phyloP scores from a whole-genome alignment of 2,888 invertebrate species.

The Nomada fucata region DNA sequence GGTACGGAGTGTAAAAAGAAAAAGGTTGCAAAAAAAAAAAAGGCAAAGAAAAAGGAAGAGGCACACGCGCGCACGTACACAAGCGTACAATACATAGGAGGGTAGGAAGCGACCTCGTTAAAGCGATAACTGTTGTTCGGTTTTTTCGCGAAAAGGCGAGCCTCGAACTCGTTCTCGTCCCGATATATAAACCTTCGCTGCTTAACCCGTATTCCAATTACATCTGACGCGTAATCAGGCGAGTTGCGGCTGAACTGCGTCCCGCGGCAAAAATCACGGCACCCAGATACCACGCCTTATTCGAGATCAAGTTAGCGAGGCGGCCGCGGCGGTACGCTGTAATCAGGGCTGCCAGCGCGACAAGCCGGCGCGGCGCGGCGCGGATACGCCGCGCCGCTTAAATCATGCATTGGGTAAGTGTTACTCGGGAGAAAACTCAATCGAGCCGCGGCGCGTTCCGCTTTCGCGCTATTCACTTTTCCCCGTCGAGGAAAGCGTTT shows the following conservation, averaged over 20 bases:
- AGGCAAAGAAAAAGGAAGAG: no score
- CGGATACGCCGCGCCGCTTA: constrained; percentile 37
- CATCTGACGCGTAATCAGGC: constrained; percentile 57
- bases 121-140: constrained; percentile 56
- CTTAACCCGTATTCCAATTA: constrained; percentile 66
- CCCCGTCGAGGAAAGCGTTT: constrained; percentile 48
- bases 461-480: constrained; percentile 50
- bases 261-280: constrained; percentile 37
- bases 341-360: constrained; percentile 19
- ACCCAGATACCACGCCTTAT: constrained; percentile 56
- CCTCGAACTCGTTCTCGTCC: constrained; percentile 53
- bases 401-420: constrained; percentile 60
- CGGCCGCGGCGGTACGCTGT: constrained; percentile 24
- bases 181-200: constrained; percentile 61
- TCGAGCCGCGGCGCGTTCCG: constrained; percentile 46
- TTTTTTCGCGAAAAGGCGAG: constrained; percentile 52
- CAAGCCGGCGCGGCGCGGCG: no score
- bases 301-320: constrained; percentile 54
- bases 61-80: no score
- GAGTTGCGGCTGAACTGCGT: constrained; percentile 44
- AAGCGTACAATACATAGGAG: neutral
- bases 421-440: constrained; percentile 61
- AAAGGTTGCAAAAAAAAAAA: no score
- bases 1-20: no score
- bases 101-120: constrained; percentile 60